Conservation (phyloP, 2,888 invertebrate genomes). For the Dolomedes plantarius region DNA sequence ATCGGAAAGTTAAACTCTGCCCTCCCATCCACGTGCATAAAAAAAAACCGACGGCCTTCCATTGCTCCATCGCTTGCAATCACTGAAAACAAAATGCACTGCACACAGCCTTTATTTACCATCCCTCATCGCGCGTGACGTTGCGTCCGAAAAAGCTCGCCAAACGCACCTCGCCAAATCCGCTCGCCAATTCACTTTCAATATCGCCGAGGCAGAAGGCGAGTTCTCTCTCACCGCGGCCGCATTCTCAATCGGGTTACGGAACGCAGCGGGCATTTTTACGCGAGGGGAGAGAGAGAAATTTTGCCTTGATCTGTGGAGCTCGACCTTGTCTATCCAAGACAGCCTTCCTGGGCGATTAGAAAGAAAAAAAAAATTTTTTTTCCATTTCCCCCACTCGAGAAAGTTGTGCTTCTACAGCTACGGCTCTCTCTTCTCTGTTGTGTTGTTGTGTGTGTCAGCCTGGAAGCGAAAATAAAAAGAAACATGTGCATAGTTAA, state of each 20-base stretch:
- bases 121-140: not conserved
- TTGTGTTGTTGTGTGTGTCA: not conserved
- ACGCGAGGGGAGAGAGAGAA: constrained; percentile 9
- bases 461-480: too few relatives aligned
- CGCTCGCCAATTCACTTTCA: not conserved
- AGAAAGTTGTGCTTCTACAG: not conserved
- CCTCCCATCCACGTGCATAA: too few relatives aligned
- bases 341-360: constrained; percentile 65
- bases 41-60: too few relatives aligned
- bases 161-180: not conserved
- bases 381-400: constrained; percentile 4
- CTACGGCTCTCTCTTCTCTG: not conserved
- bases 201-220: not conserved
- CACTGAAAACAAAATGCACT: too few relatives aligned
- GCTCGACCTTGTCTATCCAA: constrained; percentile 61
- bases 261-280: not conserved
- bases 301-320: constrained; percentile 63
- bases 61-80: too few relatives aligned
- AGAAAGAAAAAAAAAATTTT: constrained; percentile 14
- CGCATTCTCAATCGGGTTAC: not conserved
- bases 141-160: not conserved
- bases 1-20: too few relatives aligned
- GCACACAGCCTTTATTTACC: too few relatives aligned
- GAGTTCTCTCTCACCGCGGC: too few relatives aligned
- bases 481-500: not conserved